Conservation (phyloP, 2,113 vertebrate species). For the Nothoprocta pentlandii region DNA sequence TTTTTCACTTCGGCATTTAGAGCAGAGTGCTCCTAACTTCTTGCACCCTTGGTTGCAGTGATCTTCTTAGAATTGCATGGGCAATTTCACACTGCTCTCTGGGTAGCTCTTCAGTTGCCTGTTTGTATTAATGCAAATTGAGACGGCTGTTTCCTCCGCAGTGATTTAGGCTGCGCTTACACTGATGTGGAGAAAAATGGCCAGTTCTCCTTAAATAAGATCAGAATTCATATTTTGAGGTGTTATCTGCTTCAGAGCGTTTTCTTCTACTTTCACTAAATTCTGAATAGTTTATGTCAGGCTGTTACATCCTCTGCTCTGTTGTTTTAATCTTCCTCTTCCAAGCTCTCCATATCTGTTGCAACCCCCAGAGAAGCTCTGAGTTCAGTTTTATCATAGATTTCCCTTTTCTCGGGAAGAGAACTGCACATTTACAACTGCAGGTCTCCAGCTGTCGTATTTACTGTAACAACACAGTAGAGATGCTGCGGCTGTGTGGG, state of each 20-base stretch:
- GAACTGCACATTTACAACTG: background rate
- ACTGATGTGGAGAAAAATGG: background rate
- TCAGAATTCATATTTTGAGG: background rate
- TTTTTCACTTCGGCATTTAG: background rate
- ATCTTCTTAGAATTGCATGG: background rate
- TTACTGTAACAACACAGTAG: background rate
- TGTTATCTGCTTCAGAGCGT: background rate
- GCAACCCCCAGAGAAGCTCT: background rate
- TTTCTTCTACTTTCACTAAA: background rate
- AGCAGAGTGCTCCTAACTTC: background rate
- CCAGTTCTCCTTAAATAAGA: background rate
- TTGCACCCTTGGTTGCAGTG: background rate
- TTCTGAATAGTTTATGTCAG: background rate
- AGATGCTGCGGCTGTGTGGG: background rate
- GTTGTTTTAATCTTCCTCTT: background rate
- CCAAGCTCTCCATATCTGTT: background rate
- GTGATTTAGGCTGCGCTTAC: background rate
- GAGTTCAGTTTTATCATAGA: background rate
- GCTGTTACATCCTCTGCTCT: background rate
- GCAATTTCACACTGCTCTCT: background rate
- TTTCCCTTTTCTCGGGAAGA: background rate
- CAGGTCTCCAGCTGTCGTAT: background rate
- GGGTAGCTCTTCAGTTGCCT: background rate
- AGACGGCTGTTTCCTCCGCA: background rate
- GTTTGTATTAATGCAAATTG: background rate